Conservation (phyloP, 2,888 invertebrate species). For the Tinea pellionella region DNA sequence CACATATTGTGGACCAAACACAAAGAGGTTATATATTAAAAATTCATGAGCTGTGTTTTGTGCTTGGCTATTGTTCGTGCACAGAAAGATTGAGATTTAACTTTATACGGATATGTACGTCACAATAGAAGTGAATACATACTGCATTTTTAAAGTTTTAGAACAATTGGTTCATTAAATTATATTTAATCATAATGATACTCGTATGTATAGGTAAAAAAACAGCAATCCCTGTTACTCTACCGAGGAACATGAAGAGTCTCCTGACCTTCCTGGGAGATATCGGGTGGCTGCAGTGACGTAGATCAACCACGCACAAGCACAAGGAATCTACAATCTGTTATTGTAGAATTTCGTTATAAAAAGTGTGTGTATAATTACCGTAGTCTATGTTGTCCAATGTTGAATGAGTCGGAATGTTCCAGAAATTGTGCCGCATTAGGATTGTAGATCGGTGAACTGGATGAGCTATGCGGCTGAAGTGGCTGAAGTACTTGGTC, state of each 20-base stretch:
- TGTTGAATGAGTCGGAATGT: slow-evolving; percentile 79
- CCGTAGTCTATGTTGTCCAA: slow-evolving; percentile 80
- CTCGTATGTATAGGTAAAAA: no score
- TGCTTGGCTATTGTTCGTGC: neutral
- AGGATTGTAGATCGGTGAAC: slow-evolving; percentile 78
- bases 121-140: no score
- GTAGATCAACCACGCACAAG: no score
- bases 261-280: no score
- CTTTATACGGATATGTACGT: neutral
- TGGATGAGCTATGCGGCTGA: slow-evolving; percentile 70
- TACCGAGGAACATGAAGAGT: no score
- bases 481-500: slow-evolving; percentile 88
- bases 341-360: no score
- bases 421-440: slow-evolving; percentile 84
- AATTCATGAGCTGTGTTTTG: neutral
- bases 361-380: slow-evolving; percentile 29
- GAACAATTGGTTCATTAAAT: no score
- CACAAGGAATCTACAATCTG: no score
- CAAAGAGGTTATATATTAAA: neutral
- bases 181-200: no score
- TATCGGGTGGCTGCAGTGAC: no score
- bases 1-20: neutral
- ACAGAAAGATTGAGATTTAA: neutral
- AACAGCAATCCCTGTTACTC: no score
- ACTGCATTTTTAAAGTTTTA: no score